Evolutionary conservation across 2,797 vertebrate genomes (phyloP).

Genomic region (Tolypeutes matacus): DNA sequence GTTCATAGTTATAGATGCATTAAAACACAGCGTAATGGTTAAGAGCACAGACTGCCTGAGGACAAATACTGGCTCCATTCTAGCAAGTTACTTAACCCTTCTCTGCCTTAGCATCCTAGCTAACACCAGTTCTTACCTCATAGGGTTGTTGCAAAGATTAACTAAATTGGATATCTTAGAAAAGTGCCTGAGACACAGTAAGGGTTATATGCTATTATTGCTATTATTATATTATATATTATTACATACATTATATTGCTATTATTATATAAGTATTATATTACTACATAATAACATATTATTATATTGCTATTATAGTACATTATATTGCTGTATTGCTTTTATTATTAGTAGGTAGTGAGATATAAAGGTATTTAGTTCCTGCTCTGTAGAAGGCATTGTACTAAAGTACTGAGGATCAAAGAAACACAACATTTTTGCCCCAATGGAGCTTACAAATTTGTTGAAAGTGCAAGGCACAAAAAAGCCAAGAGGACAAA

Average conservation of each 20-base stretch:
- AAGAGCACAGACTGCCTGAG: background rate
- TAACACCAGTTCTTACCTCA: background rate
- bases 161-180: background rate
- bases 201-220: background rate
- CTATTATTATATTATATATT: too few species aligned
- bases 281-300: too few species aligned
- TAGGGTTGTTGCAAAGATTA: background rate
- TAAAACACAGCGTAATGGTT: background rate
- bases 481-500: slow-evolving; percentile 1
- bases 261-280: too few species aligned
- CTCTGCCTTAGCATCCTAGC: background rate
- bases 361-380: background rate
- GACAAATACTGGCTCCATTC: background rate
- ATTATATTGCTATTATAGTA: too few species aligned
- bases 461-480: background rate
- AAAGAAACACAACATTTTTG: slow-evolving; percentile 11
- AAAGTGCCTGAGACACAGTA: background rate
- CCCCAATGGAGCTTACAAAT: background rate
- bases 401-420: background rate
- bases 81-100: background rate
- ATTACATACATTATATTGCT: too few species aligned
- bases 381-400: background rate
- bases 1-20: background rate
- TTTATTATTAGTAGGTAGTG: background rate
- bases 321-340: background rate